Percentiles rank a stretch among this genome's conserved stretches.
phyloP scores from a whole-genome alignment of 1,140 invertebrate genomes.

The Pogonognathellus flavescens region DNA sequence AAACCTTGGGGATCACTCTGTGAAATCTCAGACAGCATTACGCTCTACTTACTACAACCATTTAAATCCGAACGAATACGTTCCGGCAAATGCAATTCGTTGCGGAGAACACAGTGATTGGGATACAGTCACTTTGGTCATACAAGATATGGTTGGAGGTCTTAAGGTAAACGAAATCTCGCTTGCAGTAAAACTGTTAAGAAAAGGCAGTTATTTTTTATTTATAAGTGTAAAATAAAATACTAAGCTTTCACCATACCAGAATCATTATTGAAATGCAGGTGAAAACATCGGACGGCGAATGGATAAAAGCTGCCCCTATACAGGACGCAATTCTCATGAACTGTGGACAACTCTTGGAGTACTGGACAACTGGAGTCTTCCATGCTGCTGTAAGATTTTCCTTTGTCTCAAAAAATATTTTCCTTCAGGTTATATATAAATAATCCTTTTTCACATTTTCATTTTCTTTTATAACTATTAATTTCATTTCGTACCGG shows the following conservation, averaged over 20 bases:
- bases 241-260: too few species aligned
- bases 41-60: slow-evolving; percentile 35
- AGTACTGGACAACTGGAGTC: not conserved
- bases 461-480: too few species aligned
- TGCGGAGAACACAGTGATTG: slow-evolving; percentile 59
- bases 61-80: not conserved
- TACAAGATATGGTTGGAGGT: slow-evolving; percentile 55
- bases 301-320: not conserved
- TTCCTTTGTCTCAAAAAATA: too few species aligned
- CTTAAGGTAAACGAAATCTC: not conserved
- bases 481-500: too few species aligned
- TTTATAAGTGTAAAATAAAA: too few species aligned
- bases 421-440: too few species aligned
- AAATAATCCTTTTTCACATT: too few species aligned
- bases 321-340: not conserved
- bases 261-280: too few species aligned
- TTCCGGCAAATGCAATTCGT: slow-evolving; percentile 18
- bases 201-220: too few species aligned
- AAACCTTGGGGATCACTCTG: not conserved
- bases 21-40: slow-evolving; percentile 46
- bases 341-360: not conserved
- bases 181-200: too few species aligned
- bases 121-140: slow-evolving; percentile 55
- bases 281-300: not conserved
- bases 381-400: too few species aligned